Conservation (phyloP, 2,113 vertebrate genomes). For the Poicephalus gulielmi region DNA sequence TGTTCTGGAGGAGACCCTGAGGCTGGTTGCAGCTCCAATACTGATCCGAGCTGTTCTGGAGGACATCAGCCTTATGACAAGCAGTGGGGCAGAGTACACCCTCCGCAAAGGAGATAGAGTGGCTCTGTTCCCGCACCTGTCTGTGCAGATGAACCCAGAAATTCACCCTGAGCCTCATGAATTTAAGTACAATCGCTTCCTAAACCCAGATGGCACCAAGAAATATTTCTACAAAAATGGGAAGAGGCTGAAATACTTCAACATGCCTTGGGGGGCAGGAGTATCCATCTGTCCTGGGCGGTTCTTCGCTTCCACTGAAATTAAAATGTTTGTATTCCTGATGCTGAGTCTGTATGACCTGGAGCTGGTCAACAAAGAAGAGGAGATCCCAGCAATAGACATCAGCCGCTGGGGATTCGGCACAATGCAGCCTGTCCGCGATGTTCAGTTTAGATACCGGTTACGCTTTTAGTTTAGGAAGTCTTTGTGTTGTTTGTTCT, state of each 20-base stretch:
- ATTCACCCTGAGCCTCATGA: conserved; percentile 82
- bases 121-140: conserved; percentile 83
- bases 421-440: conserved; percentile 78
- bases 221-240: conserved; percentile 89
- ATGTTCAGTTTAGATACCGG: conserved; percentile 83
- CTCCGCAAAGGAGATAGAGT: conserved; percentile 84
- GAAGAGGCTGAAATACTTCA: conserved; percentile 85
- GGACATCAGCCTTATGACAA: conserved; percentile 75
- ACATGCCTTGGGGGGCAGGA: conserved; percentile 92
- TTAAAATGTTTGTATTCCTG: conserved; percentile 89
- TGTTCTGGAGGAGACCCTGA: conserved; percentile 86
- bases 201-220: conserved; percentile 78
- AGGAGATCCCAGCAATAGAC: conserved; percentile 78
- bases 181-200: conserved; percentile 87
- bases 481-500: neutral
- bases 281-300: conserved; percentile 87
- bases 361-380: conserved; percentile 78
- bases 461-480: conserved; percentile 30
- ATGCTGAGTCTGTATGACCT: conserved; percentile 87
- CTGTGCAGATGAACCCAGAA: conserved; percentile 85
- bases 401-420: conserved; percentile 86
- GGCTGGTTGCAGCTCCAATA: conserved; percentile 77
- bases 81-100: conserved; percentile 66
- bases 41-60: conserved; percentile 79
- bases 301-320: conserved; percentile 86